Evolutionary conservation across 2,797 vertebrate species (phyloP), one percentile per base, ranked within the genome.

Genomic region (Rhinichthys osculus): DNA sequence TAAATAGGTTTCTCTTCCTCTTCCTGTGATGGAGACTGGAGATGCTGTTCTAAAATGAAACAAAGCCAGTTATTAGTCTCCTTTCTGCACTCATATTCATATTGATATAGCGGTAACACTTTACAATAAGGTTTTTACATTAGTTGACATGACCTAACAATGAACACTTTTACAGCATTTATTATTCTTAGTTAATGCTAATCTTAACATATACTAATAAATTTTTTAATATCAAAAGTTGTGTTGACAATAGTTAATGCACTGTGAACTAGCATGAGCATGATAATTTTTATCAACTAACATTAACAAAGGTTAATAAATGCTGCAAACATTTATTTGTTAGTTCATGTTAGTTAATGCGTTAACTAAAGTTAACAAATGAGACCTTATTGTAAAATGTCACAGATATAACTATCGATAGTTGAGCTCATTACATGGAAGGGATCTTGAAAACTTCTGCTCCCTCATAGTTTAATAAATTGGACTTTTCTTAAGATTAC

Each of bases 1-100:
- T 21, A 87, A 64, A 72, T 52, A 54, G 66, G 82, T 89, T 88
- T 88, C 87, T 82, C 78, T 88, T 89, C 89, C 87, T 88, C 74
- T 86, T 89, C 52, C 80, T 72, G 79, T 78, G 42, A 69, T 21
- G 66, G 9, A 84, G 23, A 30, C 19, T 44, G 78, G 3, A 72
- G 27, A 64, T 66, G 67, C 16, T 40, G n/a, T 42, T 42, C 52
- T 57, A 13, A 71, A 71, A 82, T 57, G 16, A 71, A 59, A 71
- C 50, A 40, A 82, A 57, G 67, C 1, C 47, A 7, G 17, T 33
- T 66, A 66, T 66, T 33, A 66, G 62, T 17, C 1, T 30, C 13
- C 5, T 33, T 33, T 66, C 64, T 17, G 30, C 14, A 33, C 6
- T 66, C 30, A 1, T 17, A 66, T 33, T 66, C 30, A 33, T 8